Evolutionary conservation across 2,113 vertebrate species (phyloP).

Genomic region (Sebastes schlegelii): DNA sequence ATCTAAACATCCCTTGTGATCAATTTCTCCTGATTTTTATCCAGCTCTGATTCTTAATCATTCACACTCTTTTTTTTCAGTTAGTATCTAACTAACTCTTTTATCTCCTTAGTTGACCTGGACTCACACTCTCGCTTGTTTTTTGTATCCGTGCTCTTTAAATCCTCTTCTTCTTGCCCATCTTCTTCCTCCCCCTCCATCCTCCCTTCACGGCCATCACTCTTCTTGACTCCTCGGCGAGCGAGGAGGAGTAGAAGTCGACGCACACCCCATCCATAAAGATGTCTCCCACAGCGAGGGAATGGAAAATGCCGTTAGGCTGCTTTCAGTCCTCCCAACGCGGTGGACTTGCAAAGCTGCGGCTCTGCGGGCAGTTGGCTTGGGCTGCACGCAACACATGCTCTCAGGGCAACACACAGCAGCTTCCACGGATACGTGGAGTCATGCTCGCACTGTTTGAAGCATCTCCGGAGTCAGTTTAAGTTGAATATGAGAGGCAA

Average conservation of each 20-base stretch:
- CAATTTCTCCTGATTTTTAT: constrained; percentile 1
- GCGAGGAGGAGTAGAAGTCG: constrained; percentile 12
- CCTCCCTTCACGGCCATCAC: background rate
- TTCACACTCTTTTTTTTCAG: background rate
- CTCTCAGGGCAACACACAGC: background rate
- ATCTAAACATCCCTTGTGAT: background rate
- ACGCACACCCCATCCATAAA: constrained; percentile 17
- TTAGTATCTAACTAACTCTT: background rate
- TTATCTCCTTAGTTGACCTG: background rate
- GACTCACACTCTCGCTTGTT: background rate
- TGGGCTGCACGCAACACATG: background rate
- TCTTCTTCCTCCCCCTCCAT: background rate
- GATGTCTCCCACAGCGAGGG: constrained; percentile 27
- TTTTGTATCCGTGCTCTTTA: background rate
- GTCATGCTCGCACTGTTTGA: constrained; percentile 12
- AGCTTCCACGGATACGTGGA: background rate
- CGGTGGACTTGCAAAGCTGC: constrained; percentile 20
- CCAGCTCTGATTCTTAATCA: background rate
- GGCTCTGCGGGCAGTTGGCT: constrained; percentile 15
- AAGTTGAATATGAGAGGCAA: constrained; percentile 17
- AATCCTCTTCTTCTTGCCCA: background rate
- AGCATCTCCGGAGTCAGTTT: constrained; percentile 21
- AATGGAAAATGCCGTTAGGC: constrained; percentile 48
- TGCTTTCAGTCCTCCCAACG: constrained; percentile 29
- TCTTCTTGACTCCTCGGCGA: constrained; percentile 35